These are phyloP conservation scores for human (Homo sapiens) DNA, from an alignment of 2,113 vertebrate species.

Conservation along the genomic window DNA sequence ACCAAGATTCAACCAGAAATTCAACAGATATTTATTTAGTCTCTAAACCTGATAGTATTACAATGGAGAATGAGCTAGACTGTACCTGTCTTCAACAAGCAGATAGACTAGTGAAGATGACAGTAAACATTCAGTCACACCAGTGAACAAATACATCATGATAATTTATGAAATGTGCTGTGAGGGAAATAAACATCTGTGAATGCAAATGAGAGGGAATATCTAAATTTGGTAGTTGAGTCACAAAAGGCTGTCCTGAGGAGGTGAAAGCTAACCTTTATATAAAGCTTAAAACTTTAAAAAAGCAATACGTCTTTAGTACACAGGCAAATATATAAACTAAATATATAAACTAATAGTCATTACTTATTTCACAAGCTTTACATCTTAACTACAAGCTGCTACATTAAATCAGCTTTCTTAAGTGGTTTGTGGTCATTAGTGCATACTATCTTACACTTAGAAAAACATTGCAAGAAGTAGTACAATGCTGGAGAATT, in stretches of 20 bases:
- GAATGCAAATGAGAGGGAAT: not conserved
- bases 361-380: not conserved
- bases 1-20: constrained; percentile 38
- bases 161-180: not conserved
- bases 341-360: constrained; percentile 1
- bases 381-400: constrained; percentile 38
- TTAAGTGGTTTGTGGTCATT: not conserved
- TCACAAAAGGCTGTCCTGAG: not conserved
- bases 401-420: constrained; percentile 31
- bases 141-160: not conserved
- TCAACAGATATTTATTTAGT: not conserved
- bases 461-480: not conserved
- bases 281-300: constrained; percentile 11
- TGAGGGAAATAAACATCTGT: not conserved
- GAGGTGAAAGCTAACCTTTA: not conserved
- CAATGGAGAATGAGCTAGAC: not conserved
- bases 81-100: not conserved
- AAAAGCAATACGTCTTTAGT: not conserved
- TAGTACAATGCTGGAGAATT: not conserved
- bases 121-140: not conserved
- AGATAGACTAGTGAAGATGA: not conserved
- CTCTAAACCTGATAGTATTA: not conserved
- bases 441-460: not conserved
- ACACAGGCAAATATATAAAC: not conserved
- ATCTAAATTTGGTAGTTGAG: not conserved